These are phyloP conservation scores for Prolemur simus DNA, from an alignment of 2,113 vertebrate genomes.

Conservation along the genomic window DNA sequence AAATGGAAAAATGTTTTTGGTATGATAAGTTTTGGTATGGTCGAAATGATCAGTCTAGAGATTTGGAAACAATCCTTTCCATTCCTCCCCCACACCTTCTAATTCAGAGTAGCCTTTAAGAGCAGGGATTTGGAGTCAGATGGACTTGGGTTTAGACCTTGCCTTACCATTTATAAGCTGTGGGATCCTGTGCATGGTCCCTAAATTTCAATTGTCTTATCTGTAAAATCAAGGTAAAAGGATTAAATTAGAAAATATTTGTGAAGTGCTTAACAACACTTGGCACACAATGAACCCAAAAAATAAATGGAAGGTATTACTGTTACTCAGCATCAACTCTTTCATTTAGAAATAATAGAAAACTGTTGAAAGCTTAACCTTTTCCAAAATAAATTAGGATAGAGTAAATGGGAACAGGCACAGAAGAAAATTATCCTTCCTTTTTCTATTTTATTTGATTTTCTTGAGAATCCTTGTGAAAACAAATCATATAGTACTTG, in stretches of 20 bases:
- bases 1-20: constrained; percentile 10
- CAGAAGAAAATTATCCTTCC: background rate
- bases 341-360: background rate
- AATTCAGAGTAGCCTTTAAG: background rate
- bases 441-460: constrained; percentile 59
- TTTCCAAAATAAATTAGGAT: constrained; percentile 52
- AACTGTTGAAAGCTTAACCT: constrained; percentile 15
- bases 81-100: background rate
- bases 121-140: background rate
- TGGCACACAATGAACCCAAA: background rate
- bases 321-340: background rate
- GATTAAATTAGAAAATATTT: constrained; percentile 52
- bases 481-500: constrained; percentile 4
- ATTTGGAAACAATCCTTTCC: background rate
- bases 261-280: background rate
- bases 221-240: constrained; percentile 37
- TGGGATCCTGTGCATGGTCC: background rate
- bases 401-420: constrained; percentile 25
- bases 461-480: constrained; percentile 25
- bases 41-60: background rate
- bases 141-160: background rate
- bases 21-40: background rate
- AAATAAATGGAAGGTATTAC: background rate
- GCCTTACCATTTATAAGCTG: constrained; percentile 1
- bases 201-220: constrained; percentile 22